phyloP scores from a whole-genome alignment of 1,140 invertebrate species.

The Akabosia matsudoensis region DNA sequence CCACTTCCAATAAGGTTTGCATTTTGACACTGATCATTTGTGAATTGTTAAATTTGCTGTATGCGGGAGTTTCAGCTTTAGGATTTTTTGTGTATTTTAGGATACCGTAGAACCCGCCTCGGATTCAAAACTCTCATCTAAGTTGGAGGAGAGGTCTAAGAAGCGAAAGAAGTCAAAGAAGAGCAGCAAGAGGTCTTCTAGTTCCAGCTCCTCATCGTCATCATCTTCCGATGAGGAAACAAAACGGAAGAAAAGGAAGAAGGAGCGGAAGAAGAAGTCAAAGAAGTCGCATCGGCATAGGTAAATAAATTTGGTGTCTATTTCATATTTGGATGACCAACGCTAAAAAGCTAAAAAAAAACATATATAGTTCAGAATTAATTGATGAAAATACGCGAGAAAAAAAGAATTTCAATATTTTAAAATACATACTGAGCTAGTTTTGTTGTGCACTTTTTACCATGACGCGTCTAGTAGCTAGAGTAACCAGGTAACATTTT shows the following conservation, averaged over 20 bases:
- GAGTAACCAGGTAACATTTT: slow-evolving; percentile 2
- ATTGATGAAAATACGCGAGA: too few relatives aligned
- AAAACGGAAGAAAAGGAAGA: slow-evolving; percentile 35
- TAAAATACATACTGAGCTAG: slow-evolving; percentile 5
- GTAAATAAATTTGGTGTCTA: slow-evolving; percentile 2
- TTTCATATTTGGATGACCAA: not conserved
- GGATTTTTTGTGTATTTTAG: not conserved
- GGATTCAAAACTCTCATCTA: not conserved
- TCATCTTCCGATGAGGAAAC: slow-evolving; percentile 36
- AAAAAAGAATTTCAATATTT: too few relatives aligned
- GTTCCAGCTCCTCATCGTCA: slow-evolving; percentile 35
- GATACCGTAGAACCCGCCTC: not conserved
- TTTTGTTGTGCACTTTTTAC: not conserved
- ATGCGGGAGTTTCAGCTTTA: too few relatives aligned
- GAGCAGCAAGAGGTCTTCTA: not conserved
- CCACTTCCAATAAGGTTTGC: not conserved
- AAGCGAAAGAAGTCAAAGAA: slow-evolving; percentile 40
- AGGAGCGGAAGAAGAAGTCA: slow-evolving; percentile 42
- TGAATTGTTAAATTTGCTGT: too few relatives aligned
- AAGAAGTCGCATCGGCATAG: slow-evolving; percentile 40
- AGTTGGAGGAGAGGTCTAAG: slow-evolving; percentile 26
- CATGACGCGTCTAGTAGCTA: slow-evolving; percentile 9
- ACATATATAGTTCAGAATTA: too few relatives aligned
- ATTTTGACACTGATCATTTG: too few relatives aligned
- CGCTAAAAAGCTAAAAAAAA: too few relatives aligned